These are phyloP conservation scores for Gisinianus flammeolus DNA, from an alignment of 2,888 invertebrate genomes.

Conservation along the genomic window DNA sequence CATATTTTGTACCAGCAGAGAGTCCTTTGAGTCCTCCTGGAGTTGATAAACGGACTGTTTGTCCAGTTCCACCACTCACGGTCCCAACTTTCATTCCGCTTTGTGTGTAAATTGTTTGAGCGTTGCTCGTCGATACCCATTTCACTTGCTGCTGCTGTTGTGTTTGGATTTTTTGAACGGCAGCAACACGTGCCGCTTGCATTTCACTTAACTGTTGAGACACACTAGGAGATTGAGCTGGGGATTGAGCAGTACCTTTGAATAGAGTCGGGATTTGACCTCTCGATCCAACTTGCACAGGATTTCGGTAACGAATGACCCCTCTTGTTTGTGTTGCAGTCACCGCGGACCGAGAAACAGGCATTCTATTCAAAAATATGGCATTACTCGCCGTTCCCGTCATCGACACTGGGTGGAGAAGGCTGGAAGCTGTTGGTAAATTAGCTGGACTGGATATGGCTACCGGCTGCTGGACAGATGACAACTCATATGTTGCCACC, in stretches of 20 bases:
- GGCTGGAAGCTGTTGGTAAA: conserved; percentile 52
- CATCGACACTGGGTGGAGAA: conserved; percentile 40
- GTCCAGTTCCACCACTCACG: conserved; percentile 61
- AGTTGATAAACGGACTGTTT: conserved; percentile 65
- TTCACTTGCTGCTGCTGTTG: conserved; percentile 45
- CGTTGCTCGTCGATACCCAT: conserved; percentile 59
- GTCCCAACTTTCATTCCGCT: conserved; percentile 63
- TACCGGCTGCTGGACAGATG: too few relatives aligned
- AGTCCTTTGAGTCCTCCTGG: conserved; percentile 58
- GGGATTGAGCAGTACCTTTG: not conserved
- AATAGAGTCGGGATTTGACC: conserved; percentile 29
- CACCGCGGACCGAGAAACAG: conserved; percentile 10
- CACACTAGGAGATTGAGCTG: conserved; percentile 38
- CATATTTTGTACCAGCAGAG: conserved; percentile 64
- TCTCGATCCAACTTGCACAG: conserved; percentile 29
- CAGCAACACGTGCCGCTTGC: conserved; percentile 69
- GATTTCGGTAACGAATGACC: not conserved
- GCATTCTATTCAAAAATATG: conserved; percentile 44
- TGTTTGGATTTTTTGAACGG: conserved; percentile 70
- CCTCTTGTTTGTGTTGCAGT: not conserved
- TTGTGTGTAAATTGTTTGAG: conserved; percentile 63
- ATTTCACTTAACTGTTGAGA: conserved; percentile 68
- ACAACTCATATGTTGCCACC: too few relatives aligned
- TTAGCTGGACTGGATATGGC: conserved; percentile 47
- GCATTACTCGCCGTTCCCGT: conserved; percentile 42